phyloP scores from a whole-genome alignment of 1,140 invertebrate species.

The Trachymyrmex septentrionalis region DNA sequence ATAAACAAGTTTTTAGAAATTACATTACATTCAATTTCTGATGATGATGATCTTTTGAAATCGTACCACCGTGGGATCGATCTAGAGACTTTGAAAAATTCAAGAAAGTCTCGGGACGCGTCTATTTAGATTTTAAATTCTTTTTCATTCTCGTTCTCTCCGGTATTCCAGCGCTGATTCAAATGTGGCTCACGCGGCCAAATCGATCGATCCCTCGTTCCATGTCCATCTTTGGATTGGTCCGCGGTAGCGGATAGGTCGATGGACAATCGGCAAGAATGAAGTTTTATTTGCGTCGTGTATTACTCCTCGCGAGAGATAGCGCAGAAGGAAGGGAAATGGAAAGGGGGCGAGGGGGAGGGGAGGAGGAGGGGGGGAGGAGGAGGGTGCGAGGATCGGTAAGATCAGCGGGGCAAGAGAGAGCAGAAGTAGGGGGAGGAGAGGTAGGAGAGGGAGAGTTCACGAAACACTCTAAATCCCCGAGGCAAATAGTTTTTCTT shows the following conservation, averaged over 20 bases:
- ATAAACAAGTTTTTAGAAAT: neutral
- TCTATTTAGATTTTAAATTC: neutral
- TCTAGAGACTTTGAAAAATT: neutral
- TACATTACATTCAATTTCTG: neutral
- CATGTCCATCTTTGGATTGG: constrained; percentile 73
- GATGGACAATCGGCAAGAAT: constrained; percentile 76
- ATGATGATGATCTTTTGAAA: neutral
- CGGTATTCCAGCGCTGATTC: constrained; percentile 51
- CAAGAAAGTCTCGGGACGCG: neutral
- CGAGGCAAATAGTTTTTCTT: constrained; percentile 83
- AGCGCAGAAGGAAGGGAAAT: constrained; percentile 27
- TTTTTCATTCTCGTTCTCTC: too few relatives aligned
- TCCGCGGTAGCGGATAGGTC: constrained; percentile 60
- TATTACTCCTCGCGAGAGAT: constrained; percentile 75
- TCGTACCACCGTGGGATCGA: neutral
- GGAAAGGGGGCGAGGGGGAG: neutral
- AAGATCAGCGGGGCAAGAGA: constrained; percentile 22
- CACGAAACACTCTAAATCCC: constrained; percentile 80
- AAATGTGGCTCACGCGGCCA: constrained; percentile 67
- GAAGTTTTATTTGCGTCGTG: constrained; percentile 78
- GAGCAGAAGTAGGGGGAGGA: neutral
- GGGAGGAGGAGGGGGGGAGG: too few relatives aligned
- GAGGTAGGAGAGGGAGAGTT: constrained; percentile 3
- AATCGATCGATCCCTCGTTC: constrained; percentile 70
- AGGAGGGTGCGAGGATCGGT: neutral